phyloP scores from a whole-genome alignment of 2,113 vertebrate species.

The Eolophus roseicapilla region DNA sequence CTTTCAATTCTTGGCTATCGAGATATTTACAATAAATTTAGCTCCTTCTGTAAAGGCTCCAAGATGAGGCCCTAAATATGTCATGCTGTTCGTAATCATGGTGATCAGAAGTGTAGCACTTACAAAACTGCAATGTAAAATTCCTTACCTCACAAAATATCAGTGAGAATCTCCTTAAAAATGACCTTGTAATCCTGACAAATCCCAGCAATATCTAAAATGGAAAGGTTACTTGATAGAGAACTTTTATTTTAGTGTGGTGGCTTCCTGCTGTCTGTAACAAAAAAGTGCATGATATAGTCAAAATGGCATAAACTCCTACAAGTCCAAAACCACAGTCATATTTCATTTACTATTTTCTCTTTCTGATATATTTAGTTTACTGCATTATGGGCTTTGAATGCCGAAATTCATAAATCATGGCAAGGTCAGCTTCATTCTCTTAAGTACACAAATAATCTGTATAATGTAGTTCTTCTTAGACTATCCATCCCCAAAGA shows the following conservation, averaged over 20 bases:
- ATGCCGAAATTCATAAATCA: background rate
- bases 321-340: background rate
- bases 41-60: constrained; percentile 3
- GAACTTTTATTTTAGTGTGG: constrained; percentile 2
- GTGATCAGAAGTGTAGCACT: background rate
- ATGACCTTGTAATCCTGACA: constrained; percentile 25
- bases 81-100: background rate
- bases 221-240: background rate
- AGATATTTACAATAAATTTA: constrained; percentile 7
- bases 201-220: constrained; percentile 26
- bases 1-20: constrained; percentile 10
- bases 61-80: constrained; percentile 17
- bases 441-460: background rate
- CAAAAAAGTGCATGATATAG: constrained; percentile 4
- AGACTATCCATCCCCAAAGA: background rate
- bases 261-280: background rate
- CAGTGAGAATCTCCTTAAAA: constrained; percentile 37
- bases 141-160: constrained; percentile 42
- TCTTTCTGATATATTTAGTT: background rate
- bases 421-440: background rate
- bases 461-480: background rate
- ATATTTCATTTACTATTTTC: background rate
- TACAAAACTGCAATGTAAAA: constrained; percentile 27
- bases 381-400: background rate
- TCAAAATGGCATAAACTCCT: background rate